phyloP scores from a whole-genome alignment of 2,797 vertebrate genomes.

The Spea hammondii region DNA sequence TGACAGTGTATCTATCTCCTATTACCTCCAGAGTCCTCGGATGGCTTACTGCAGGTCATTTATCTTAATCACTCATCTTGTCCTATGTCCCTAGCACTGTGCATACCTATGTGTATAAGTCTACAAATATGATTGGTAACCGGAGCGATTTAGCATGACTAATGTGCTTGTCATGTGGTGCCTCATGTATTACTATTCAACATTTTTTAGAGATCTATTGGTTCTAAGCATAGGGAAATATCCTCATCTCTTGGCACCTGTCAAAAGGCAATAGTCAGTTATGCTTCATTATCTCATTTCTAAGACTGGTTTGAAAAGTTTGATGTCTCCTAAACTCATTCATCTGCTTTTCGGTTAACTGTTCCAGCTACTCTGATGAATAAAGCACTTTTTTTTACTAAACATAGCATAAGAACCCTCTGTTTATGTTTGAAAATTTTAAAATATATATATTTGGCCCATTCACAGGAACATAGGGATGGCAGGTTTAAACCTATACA shows the following conservation, averaged over 20 bases:
- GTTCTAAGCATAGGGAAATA: conserved; percentile 20
- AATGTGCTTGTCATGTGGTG: conserved; percentile 21
- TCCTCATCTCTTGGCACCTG: not conserved
- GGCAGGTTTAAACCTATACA: no score
- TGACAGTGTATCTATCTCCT: conserved; percentile 24
- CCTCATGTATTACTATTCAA: conserved; percentile 8
- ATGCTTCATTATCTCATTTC: not conserved
- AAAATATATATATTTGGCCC: no score
- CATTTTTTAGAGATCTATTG: not conserved
- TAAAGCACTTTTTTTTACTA: no score
- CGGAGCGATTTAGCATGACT: conserved; percentile 36
- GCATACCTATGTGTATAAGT: conserved; percentile 1
- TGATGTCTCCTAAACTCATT: no score
- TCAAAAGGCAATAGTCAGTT: not conserved
- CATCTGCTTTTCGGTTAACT: no score
- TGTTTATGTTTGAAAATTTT: no score
- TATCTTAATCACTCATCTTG: conserved; percentile 34
- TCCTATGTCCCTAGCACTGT: conserved; percentile 3
- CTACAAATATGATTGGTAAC: conserved; percentile 23
- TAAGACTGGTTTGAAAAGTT: not conserved
- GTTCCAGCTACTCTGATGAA: no score
- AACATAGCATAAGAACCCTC: no score
- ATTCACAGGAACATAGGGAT: no score
- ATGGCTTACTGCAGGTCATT: conserved; percentile 20
- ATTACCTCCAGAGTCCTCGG: conserved; percentile 11